Evolutionary conservation across 2,113 vertebrate species (phyloP).

Genomic region (Gallinago jamesoni): DNA sequence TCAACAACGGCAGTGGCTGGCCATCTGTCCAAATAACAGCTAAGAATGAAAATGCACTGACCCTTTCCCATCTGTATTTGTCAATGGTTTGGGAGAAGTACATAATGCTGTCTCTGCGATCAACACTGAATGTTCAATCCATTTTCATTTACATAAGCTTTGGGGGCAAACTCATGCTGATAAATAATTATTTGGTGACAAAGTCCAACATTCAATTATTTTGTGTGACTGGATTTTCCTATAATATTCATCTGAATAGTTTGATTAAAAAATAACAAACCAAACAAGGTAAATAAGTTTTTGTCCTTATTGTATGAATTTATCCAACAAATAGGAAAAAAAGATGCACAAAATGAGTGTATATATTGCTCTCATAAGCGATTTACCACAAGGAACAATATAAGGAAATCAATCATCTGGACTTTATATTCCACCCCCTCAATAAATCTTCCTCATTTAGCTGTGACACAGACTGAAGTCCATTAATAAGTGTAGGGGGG

Average conservation of each 20-base stretch:
- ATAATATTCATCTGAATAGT: neutral
- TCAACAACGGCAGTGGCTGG: neutral
- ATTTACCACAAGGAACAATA: neutral
- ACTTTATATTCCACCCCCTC: neutral
- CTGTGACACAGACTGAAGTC: neutral
- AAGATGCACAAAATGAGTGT: neutral
- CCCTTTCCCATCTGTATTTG: slow-evolving; percentile 36
- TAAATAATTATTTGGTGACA: slow-evolving; percentile 1
- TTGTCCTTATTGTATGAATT: neutral
- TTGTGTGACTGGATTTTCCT: neutral
- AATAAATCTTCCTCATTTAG: neutral
- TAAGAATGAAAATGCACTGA: slow-evolving; percentile 30
- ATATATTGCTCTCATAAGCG: neutral
- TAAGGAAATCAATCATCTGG: neutral
- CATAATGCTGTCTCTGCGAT: neutral
- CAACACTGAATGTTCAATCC: neutral
- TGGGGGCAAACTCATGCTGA: neutral
- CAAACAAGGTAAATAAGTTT: neutral
- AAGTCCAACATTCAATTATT: neutral
- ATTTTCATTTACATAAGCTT: slow-evolving; percentile 17
- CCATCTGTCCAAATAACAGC: slow-evolving; percentile 56
- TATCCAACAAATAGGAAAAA: neutral
- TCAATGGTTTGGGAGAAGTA: neutral
- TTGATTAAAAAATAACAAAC: neutral
- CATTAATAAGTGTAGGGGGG: neutral